Evolutionary conservation across 2,888 invertebrate species (phyloP).

Genomic region (Onchidella celtica): DNA sequence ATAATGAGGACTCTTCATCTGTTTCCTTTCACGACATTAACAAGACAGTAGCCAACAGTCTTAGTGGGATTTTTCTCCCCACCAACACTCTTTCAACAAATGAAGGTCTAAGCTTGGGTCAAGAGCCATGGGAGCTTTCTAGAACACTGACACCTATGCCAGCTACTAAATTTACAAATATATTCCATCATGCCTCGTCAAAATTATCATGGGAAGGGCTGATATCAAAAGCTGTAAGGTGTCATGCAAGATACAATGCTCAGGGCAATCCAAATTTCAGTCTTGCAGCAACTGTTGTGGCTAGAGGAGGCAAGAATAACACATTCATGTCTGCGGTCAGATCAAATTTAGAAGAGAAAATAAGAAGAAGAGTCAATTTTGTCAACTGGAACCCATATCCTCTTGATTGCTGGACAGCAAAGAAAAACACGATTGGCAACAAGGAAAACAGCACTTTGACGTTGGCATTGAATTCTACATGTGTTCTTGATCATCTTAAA

Average conservation of each 20-base stretch:
- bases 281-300: conserved; percentile 68
- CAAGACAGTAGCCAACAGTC: conserved; percentile 68
- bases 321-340: conserved; percentile 62
- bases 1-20: conserved; percentile 35
- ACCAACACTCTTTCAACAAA: conserved; percentile 70
- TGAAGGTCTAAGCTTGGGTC: conserved; percentile 71
- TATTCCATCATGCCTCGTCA: conserved; percentile 59
- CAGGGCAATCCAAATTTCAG: conserved; percentile 63
- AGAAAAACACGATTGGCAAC: conserved; percentile 56
- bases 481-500: conserved; percentile 67
- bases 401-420: conserved; percentile 76
- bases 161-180: conserved; percentile 69
- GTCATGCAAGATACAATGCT: conserved; percentile 57
- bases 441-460: conserved; percentile 68
- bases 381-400: conserved; percentile 78
- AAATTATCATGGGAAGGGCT: conserved; percentile 71
- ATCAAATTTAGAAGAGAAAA: conserved; percentile 61
- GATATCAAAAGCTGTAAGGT: conserved; percentile 59
- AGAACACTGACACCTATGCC: conserved; percentile 75
- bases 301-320: conserved; percentile 68
- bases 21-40: conserved; percentile 72
- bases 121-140: conserved; percentile 77
- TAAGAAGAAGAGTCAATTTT: conserved; percentile 64
- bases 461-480: conserved; percentile 71
- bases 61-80: conserved; percentile 74